phyloP scores from a whole-genome alignment of 2,888 invertebrate genomes.

The Hanleya hanleyi region DNA sequence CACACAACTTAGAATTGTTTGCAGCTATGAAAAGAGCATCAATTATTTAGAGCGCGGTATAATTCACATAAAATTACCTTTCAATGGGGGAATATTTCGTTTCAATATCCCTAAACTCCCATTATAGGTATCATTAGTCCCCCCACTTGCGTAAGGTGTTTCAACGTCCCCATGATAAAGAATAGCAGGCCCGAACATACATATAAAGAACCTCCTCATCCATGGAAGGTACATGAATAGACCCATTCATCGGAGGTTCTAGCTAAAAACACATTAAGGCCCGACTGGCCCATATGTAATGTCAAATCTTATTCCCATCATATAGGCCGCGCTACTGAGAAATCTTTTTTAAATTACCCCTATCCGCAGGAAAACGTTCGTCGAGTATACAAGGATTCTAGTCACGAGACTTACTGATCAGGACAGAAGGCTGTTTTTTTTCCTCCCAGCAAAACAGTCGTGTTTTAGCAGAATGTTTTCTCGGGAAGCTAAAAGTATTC shows the following conservation, averaged over 20 bases:
- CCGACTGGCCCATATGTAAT: background rate
- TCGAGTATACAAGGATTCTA: too few species aligned
- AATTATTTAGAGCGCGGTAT: background rate
- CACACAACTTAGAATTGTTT: background rate
- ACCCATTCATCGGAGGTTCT: background rate
- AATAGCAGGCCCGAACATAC: background rate
- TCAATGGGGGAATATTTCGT: background rate
- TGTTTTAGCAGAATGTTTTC: too few species aligned
- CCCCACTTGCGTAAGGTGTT: background rate
- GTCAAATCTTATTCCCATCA: background rate
- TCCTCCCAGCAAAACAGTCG: too few species aligned
- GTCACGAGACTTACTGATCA: too few species aligned
- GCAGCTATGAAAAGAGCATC: background rate
- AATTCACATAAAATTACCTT: background rate
- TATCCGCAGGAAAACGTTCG: background rate
- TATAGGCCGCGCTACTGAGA: background rate
- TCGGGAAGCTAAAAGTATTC: too few species aligned
- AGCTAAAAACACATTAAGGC: conserved; percentile 2
- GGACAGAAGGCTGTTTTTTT: too few species aligned
- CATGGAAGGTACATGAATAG: background rate
- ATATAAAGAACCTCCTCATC: background rate
- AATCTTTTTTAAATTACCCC: conserved; percentile 1
- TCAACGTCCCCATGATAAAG: background rate
- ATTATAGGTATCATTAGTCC: background rate
- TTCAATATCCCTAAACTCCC: background rate